Conservation (phyloP, 2,113 vertebrate genomes). For the Varanus komodoensis region DNA sequence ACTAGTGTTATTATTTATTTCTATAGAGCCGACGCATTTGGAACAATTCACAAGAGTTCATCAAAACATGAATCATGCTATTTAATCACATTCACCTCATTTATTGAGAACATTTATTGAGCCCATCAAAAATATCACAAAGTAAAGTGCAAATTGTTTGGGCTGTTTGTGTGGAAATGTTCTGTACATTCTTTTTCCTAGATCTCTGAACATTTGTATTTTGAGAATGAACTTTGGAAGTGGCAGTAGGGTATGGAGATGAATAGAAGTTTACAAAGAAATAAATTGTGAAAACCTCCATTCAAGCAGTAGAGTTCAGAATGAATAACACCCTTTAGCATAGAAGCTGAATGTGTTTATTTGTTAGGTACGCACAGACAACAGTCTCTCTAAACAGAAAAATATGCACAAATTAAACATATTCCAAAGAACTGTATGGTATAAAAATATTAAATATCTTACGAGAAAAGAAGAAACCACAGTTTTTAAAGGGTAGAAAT, state of each 20-base stretch:
- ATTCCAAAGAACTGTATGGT: not conserved
- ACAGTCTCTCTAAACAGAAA: not conserved
- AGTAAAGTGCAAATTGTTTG: not conserved
- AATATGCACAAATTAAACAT: not conserved
- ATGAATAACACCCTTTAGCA: conserved; percentile 56
- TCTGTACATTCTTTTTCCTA: not conserved
- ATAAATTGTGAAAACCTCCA: conserved; percentile 49
- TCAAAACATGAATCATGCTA: too few relatives aligned
- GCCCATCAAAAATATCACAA: too few relatives aligned
- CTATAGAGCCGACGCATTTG: too few relatives aligned
- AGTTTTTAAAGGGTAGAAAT: too few relatives aligned
- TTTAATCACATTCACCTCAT: too few relatives aligned
- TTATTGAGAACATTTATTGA: too few relatives aligned
- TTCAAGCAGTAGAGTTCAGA: conserved; percentile 36
- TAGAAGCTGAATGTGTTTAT: conserved; percentile 18
- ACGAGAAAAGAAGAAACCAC: too few relatives aligned
- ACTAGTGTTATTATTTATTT: too few relatives aligned
- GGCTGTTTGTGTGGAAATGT: conserved; percentile 24
- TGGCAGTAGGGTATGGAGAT: not conserved
- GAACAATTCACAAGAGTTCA: too few relatives aligned
- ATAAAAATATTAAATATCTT: not conserved
- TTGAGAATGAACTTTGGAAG: conserved; percentile 22
- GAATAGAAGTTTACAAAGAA: conserved; percentile 52
- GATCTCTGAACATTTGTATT: conserved; percentile 12
- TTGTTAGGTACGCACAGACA: conserved; percentile 32